phyloP scores from a whole-genome alignment of 2,113 vertebrate species.

The Pelusios castaneus region DNA sequence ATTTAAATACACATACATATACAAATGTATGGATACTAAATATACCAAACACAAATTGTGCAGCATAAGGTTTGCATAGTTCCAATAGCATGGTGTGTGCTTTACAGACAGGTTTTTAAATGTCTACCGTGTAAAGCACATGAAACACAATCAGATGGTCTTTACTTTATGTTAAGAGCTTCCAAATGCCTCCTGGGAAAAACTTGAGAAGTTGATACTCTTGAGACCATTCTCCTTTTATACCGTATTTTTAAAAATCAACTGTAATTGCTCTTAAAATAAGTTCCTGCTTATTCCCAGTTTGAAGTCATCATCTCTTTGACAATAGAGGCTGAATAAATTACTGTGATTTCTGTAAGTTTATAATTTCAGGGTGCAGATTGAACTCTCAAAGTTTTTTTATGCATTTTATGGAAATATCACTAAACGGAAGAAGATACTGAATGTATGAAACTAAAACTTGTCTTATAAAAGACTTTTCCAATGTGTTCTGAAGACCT shows the following conservation, averaged over 20 bases:
- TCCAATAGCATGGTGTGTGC: rapidly evolving
- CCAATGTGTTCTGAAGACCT: not conserved
- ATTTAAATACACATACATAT: not conserved
- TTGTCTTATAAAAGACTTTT: not conserved
- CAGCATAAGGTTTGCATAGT: not conserved
- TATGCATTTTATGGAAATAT: not conserved
- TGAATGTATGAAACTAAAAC: not conserved
- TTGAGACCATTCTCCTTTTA: not conserved
- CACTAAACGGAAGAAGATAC: no score
- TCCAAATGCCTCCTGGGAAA: not conserved
- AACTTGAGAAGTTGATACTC: not conserved
- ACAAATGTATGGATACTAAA: no score
- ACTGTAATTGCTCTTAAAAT: not conserved
- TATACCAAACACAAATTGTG: not conserved
- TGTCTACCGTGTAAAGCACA: not conserved
- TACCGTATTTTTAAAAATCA: not conserved
- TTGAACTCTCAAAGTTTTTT: not conserved
- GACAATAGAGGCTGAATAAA: not conserved
- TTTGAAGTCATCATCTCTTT: not conserved
- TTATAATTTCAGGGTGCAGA: not conserved
- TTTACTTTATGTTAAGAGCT: not conserved
- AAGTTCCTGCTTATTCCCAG: not conserved
- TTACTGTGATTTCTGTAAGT: rapidly evolving
- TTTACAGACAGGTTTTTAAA: not conserved
- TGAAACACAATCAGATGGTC: not conserved